These are phyloP conservation scores for Helostoma temminkii DNA, from an alignment of 2,797 vertebrate species.

Conservation along the genomic window DNA sequence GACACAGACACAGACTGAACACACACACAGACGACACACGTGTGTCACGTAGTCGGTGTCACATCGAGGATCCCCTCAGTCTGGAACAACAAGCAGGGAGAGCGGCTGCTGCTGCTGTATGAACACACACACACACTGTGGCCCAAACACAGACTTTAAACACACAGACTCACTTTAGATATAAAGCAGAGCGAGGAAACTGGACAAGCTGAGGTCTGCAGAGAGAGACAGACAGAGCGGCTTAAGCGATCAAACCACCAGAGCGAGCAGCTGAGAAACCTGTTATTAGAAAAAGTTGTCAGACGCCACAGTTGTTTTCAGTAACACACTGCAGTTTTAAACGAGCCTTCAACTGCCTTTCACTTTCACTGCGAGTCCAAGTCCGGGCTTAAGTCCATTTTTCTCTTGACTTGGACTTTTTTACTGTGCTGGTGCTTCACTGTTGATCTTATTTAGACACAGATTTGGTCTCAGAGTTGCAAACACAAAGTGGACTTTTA, in stretches of 20 bases:
- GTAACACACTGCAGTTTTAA: neutral
- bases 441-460: too few relatives aligned
- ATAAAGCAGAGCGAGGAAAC: constrained; percentile 28
- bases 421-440: too few relatives aligned
- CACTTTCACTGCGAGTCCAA: too few relatives aligned
- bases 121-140: constrained; percentile 23
- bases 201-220: constrained; percentile 51
- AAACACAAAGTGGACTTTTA: too few relatives aligned
- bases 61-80: constrained; percentile 60
- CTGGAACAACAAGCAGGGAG: constrained; percentile 70
- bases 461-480: too few relatives aligned
- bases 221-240: constrained; percentile 12
- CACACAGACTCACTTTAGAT: constrained; percentile 29
- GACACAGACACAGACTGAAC: constrained; percentile 9
- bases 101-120: constrained; percentile 36
- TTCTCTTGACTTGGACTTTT: too few relatives aligned
- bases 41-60: constrained; percentile 76
- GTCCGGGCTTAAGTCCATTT: too few relatives aligned
- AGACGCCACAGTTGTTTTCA: neutral
- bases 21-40: constrained; percentile 3
- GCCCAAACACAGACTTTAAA: too few relatives aligned
- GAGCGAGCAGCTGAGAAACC: constrained; percentile 15
- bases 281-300: neutral
- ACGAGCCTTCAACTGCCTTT: neutral
- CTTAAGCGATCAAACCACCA: constrained; percentile 44